Evolutionary conservation across 1,140 invertebrate species (phyloP).

Genomic region (Drosophila equinoxialis): DNA sequence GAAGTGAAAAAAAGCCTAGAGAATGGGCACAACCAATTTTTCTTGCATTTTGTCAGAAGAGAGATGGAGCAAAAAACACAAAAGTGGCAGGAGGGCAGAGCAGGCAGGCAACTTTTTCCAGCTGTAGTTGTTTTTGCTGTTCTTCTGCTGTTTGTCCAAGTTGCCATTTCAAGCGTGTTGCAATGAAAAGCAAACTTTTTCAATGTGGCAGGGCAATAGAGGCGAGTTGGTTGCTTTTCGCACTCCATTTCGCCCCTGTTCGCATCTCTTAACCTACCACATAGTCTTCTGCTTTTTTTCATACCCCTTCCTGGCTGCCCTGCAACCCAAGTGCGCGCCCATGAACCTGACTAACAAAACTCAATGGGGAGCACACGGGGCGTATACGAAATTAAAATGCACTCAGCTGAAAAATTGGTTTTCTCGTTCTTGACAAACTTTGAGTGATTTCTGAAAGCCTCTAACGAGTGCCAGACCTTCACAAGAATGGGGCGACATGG

Average conservation of each 20-base stretch:
- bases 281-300: background rate
- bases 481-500: slow-evolving; percentile 1
- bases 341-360: slow-evolving; percentile 38
- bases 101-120: slow-evolving; percentile 32
- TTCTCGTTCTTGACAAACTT: slow-evolving; percentile 80
- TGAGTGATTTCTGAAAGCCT: slow-evolving; percentile 81
- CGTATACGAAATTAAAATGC: slow-evolving; percentile 81
- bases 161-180: slow-evolving; percentile 79
- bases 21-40: slow-evolving; percentile 51
- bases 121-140: slow-evolving; percentile 23
- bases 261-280: background rate
- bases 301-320: background rate
- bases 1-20: background rate
- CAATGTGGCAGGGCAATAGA: slow-evolving; percentile 33
- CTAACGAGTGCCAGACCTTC: slow-evolving; percentile 52
- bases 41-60: slow-evolving; percentile 45
- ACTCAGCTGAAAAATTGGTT: slow-evolving; percentile 83
- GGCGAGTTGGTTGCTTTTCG: slow-evolving; percentile 38
- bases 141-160: slow-evolving; percentile 73
- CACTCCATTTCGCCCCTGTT: background rate
- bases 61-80: slow-evolving; percentile 3
- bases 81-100: slow-evolving; percentile 12
- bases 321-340: background rate
- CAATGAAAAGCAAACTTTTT: slow-evolving; percentile 80
- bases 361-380: slow-evolving; percentile 55